Conservation (phyloP, 2,113 vertebrate species). For the Pseudonaja textilis region DNA sequence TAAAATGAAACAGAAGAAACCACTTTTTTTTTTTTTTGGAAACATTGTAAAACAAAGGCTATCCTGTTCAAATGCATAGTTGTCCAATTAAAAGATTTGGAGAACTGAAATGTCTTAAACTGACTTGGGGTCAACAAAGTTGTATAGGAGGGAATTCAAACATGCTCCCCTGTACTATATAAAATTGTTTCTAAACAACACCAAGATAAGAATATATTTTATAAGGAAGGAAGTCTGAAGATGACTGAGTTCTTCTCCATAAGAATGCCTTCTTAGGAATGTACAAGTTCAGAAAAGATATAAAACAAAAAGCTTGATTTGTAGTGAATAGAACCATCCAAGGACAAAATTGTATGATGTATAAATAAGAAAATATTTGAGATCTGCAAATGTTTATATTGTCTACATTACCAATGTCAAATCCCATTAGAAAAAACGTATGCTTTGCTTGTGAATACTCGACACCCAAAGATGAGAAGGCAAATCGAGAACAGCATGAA, state of each 20-base stretch:
- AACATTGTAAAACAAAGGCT: not conserved
- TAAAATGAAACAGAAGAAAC: not conserved
- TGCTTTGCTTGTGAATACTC: conserved; percentile 68
- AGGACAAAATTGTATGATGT: not conserved
- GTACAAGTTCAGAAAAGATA: not conserved
- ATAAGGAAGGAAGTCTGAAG: not conserved
- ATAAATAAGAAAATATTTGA: not conserved
- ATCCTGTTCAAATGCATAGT: not conserved
- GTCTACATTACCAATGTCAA: not conserved
- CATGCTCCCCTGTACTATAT: not conserved
- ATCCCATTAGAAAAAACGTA: conserved; percentile 61
- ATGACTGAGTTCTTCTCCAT: not conserved
- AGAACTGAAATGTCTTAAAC: not conserved
- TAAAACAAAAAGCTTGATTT: not conserved
- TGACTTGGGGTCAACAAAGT: not conserved
- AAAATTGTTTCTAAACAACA: not conserved
- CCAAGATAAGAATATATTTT: not conserved
- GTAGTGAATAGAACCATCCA: not conserved
- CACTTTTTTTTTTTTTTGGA: not conserved
- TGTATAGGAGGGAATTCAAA: not conserved
- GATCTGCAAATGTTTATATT: not conserved
- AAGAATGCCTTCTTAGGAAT: not conserved
- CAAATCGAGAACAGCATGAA: conserved; percentile 69
- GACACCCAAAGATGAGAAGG: conserved; percentile 68
- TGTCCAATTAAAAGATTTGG: not conserved